phyloP scores from a whole-genome alignment of 2,113 vertebrate species.

The Eurypyga helias region DNA sequence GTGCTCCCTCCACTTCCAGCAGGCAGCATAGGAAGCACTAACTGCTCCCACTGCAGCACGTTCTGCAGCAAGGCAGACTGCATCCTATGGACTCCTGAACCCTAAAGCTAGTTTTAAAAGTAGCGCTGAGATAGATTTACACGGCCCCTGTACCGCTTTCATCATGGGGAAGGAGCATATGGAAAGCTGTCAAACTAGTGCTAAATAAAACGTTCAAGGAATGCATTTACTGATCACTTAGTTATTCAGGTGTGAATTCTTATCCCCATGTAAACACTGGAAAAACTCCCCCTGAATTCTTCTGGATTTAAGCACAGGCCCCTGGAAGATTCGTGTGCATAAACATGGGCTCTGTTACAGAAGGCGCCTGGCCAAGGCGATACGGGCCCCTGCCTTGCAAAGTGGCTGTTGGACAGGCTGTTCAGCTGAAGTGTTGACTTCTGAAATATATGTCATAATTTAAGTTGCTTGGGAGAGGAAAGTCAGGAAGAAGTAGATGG shows the following conservation, averaged over 20 bases:
- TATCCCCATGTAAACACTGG: background rate
- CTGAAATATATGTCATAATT: background rate
- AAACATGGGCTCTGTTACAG: background rate
- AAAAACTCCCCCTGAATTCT: background rate
- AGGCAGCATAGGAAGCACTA: background rate
- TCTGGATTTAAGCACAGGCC: background rate
- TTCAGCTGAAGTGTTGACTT: background rate
- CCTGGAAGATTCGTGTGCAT: background rate
- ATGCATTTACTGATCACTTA: background rate
- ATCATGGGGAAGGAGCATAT: background rate
- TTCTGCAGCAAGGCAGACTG: background rate
- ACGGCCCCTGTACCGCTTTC: background rate
- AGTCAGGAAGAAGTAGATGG: background rate
- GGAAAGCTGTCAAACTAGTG: background rate
- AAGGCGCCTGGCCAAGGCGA: background rate
- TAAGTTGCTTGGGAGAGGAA: background rate
- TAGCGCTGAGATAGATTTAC: background rate
- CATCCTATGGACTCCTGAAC: background rate
- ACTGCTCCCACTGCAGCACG: background rate
- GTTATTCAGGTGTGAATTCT: background rate
- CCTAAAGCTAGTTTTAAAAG: background rate
- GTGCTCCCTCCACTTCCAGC: background rate
- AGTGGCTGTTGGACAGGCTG: background rate
- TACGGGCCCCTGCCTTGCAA: background rate
- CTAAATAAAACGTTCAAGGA: background rate